Conservation (phyloP, 2,113 vertebrate species). For the Empidonax traillii region DNA sequence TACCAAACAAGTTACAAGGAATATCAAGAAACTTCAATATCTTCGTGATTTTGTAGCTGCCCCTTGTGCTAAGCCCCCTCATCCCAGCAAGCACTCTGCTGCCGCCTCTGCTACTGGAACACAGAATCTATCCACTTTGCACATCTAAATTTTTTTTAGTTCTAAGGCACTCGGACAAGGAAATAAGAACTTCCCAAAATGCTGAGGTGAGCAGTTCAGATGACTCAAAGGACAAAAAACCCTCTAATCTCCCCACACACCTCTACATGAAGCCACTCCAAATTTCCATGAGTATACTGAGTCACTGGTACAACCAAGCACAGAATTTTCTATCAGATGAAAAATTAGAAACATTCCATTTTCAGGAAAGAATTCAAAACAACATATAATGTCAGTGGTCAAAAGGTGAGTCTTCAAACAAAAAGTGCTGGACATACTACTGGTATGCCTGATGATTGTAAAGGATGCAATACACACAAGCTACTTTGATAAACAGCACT, state of each 20-base stretch:
- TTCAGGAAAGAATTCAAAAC: neutral
- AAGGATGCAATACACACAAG: neutral
- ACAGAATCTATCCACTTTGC: neutral
- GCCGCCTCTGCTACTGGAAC: neutral
- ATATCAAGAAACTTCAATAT: neutral
- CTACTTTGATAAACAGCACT: neutral
- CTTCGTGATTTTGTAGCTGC: neutral
- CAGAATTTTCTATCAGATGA: rapidly evolving
- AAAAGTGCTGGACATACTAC: neutral
- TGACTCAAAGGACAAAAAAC: neutral
- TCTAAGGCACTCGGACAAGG: neutral
- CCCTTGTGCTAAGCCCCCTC: neutral
- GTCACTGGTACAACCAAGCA: neutral
- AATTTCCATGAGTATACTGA: rapidly evolving
- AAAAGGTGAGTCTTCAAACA: neutral
- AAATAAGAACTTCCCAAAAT: neutral
- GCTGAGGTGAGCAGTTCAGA: neutral
- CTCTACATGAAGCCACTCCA: neutral
- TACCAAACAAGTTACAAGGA: neutral
- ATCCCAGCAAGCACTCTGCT: neutral
- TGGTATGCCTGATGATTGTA: rapidly evolving
- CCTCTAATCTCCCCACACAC: neutral
- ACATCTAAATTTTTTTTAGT: neutral
- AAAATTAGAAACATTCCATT: neutral
- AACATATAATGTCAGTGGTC: neutral